Percentiles rank a stretch among this genome's conserved stretches.
phyloP scores from a whole-genome alignment of 2,113 vertebrate species.

The Tautogolabrus adspersus region DNA sequence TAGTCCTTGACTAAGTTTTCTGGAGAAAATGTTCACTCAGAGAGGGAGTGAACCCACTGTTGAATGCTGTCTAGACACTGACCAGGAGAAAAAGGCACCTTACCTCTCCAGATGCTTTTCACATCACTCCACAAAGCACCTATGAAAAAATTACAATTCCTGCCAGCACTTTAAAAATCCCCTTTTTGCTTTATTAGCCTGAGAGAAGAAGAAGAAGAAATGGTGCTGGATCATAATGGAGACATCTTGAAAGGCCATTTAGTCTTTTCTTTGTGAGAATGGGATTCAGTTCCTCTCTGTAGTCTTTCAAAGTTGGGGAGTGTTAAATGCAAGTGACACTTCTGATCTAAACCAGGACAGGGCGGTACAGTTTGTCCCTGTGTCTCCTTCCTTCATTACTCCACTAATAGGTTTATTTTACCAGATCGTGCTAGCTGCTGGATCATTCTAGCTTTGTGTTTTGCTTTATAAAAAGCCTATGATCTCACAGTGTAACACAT shows the following conservation, averaged over 20 bases:
- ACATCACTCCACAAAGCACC: constrained; percentile 37
- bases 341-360: constrained; percentile 54
- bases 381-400: constrained; percentile 36
- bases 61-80: constrained; percentile 62
- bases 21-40: background rate
- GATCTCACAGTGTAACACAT: background rate
- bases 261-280: constrained; percentile 22
- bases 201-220: constrained; percentile 7
- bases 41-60: constrained; percentile 30
- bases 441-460: constrained; percentile 20
- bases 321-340: constrained; percentile 12
- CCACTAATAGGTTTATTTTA: constrained; percentile 64
- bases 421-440: constrained; percentile 16
- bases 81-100: constrained; percentile 52
- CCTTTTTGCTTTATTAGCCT: constrained; percentile 32
- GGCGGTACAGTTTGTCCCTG: background rate
- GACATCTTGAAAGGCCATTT: constrained; percentile 74
- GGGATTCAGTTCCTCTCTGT: constrained; percentile 7
- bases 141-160: constrained; percentile 45
- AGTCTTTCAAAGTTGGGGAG: constrained; percentile 9
- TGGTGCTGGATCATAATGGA: constrained; percentile 22
- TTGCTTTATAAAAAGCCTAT: constrained; percentile 4
- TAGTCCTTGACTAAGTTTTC: constrained; percentile 32
- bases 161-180: constrained; percentile 56
- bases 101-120: constrained; percentile 70